phyloP scores from a whole-genome alignment of 2,888 invertebrate species.

The Drosophila rellima region DNA sequence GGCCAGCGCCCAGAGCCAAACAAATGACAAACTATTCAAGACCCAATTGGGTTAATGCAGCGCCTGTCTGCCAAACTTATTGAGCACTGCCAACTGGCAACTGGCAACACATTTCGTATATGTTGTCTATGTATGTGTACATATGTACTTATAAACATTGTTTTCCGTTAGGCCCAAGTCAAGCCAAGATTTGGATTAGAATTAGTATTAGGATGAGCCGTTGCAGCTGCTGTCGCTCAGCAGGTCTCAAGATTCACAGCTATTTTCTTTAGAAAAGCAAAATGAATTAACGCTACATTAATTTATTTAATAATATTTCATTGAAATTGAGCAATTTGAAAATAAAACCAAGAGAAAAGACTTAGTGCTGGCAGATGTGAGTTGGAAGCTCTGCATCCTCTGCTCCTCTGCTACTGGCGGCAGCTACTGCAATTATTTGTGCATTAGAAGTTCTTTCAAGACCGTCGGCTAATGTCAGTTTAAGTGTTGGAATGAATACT shows the following conservation, averaged over 20 bases:
- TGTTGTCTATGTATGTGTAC: not conserved
- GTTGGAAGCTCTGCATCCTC: slow-evolving; percentile 14
- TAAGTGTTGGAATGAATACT: slow-evolving; percentile 76
- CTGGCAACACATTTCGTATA: slow-evolving; percentile 26
- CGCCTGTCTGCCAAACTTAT: slow-evolving; percentile 36
- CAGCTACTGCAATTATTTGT: slow-evolving; percentile 78
- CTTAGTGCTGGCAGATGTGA: slow-evolving; percentile 2
- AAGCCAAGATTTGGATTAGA: slow-evolving; percentile 33
- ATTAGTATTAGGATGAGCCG: slow-evolving; percentile 30
- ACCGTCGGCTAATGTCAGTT: slow-evolving; percentile 76
- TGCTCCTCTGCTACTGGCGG: slow-evolving; percentile 47
- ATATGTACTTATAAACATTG: not conserved
- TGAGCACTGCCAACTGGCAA: slow-evolving; percentile 39
- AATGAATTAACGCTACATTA: slow-evolving; percentile 79
- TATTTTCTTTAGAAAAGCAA: slow-evolving; percentile 69
- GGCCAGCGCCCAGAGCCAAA: slow-evolving; percentile 24
- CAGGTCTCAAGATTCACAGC: slow-evolving; percentile 54
- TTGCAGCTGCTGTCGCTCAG: slow-evolving; percentile 41
- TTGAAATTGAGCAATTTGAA: slow-evolving; percentile 78
- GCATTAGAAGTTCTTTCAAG: slow-evolving; percentile 70
- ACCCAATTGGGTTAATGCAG: slow-evolving; percentile 47
- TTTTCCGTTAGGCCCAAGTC: slow-evolving; percentile 38
- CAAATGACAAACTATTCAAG: slow-evolving; percentile 22
- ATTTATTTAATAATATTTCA: slow-evolving; percentile 82
- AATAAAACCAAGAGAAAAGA: slow-evolving; percentile 39